These are phyloP conservation scores for Lepetodrilus schrolli DNA, from an alignment of 2,888 invertebrate genomes.

Conservation along the genomic window DNA sequence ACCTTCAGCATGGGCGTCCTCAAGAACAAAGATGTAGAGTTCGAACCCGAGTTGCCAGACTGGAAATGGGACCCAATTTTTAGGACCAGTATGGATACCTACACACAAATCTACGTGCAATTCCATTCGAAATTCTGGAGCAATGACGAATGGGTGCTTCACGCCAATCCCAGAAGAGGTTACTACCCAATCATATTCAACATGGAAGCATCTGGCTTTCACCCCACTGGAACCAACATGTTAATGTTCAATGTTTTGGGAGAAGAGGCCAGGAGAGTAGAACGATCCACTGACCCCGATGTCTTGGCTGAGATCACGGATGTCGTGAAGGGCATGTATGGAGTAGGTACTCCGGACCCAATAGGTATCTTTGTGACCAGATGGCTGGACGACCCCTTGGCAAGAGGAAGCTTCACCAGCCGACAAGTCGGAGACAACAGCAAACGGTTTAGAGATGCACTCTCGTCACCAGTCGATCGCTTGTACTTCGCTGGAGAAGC, in stretches of 20 bases:
- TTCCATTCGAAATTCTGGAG: slow-evolving; percentile 44
- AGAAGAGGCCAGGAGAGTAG: slow-evolving; percentile 36
- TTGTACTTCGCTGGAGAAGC: slow-evolving; percentile 45
- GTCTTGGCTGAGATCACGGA: slow-evolving; percentile 34
- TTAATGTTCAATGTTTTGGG: slow-evolving; percentile 36
- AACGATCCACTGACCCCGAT: slow-evolving; percentile 7
- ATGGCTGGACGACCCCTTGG: not conserved
- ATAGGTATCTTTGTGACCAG: slow-evolving; percentile 15
- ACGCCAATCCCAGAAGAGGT: slow-evolving; percentile 31
- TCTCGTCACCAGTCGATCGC: slow-evolving; percentile 35
- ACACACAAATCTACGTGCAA: slow-evolving; percentile 39
- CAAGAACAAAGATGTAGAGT: slow-evolving; percentile 35
- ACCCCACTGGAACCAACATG: slow-evolving; percentile 36
- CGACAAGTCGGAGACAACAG: not conserved
- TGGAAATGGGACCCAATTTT: slow-evolving; percentile 39
- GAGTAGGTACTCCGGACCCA: slow-evolving; percentile 20
- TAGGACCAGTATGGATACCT: slow-evolving; percentile 30
- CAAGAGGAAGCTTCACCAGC: not conserved
- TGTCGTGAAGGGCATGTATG: slow-evolving; percentile 36
- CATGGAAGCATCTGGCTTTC: slow-evolving; percentile 27
- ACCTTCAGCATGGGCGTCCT: slow-evolving; percentile 48
- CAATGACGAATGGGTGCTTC: slow-evolving; percentile 31
- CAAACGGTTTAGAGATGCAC: not conserved
- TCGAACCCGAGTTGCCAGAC: slow-evolving; percentile 37
- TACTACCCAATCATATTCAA: slow-evolving; percentile 34